These are phyloP conservation scores for Stenchaetothrips biformis DNA, from an alignment of 2,888 invertebrate species.

Conservation along the genomic window DNA sequence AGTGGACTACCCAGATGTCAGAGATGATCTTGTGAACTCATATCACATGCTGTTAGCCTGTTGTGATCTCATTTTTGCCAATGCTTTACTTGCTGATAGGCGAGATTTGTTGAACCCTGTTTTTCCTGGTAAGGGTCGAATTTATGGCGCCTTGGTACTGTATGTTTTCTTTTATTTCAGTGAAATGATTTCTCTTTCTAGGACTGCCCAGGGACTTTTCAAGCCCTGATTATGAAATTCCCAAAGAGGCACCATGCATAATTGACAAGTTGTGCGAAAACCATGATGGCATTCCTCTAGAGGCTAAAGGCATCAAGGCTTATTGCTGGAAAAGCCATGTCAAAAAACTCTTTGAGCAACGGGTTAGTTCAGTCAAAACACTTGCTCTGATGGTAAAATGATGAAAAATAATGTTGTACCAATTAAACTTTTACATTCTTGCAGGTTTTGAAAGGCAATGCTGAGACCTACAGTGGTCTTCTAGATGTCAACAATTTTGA, in stretches of 20 bases:
- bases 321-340: conserved; percentile 80
- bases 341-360: conserved; percentile 66
- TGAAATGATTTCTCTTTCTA: conserved; percentile 41
- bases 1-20: conserved; percentile 77
- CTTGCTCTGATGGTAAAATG: conserved; percentile 25
- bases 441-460: conserved; percentile 68
- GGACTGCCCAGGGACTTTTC: conserved; percentile 69
- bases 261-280: conserved; percentile 75
- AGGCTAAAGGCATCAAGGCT: conserved; percentile 85
- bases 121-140: conserved; percentile 61
- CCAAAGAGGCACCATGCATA: conserved; percentile 70
- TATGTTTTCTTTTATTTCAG: conserved; percentile 29
- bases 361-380: conserved; percentile 47
- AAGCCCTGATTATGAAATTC: conserved; percentile 54
- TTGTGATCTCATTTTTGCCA: conserved; percentile 84
- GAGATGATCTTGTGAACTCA: conserved; percentile 90
- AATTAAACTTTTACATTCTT: conserved; percentile 38
- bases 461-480: conserved; percentile 64
- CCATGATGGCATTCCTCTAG: conserved; percentile 76
- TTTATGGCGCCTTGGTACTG: conserved; percentile 22
- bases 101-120: conserved; percentile 79
- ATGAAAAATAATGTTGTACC: background rate
- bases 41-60: conserved; percentile 87
- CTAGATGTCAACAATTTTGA: conserved; percentile 78
- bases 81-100: conserved; percentile 73